phyloP scores from a whole-genome alignment of 2,888 invertebrate genomes.

The Amorpha juglandis region DNA sequence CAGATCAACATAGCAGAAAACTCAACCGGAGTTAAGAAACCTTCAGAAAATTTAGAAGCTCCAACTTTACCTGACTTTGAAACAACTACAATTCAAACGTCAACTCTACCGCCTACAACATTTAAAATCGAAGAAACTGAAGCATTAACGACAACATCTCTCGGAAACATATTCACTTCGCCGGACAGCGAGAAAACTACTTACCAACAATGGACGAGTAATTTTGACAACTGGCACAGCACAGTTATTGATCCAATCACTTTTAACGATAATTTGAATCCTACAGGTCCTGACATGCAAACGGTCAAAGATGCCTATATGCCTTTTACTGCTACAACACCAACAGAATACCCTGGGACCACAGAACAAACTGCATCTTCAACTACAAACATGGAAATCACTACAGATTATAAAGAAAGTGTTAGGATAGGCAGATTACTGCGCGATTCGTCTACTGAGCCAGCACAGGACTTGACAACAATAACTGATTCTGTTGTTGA shows the following conservation, averaged over 20 bases:
- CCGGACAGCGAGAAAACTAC: conserved; percentile 74
- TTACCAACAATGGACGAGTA: conserved; percentile 77
- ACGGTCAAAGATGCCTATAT: conserved; percentile 51
- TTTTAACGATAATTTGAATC: conserved; percentile 87
- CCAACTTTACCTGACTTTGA: conserved; percentile 63
- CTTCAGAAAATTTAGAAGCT: conserved; percentile 74
- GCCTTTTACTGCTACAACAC: conserved; percentile 58
- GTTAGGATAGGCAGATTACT: conserved; percentile 67
- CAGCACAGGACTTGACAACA: conserved; percentile 85
- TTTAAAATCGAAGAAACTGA: conserved; percentile 56
- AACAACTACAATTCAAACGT: conserved; percentile 60
- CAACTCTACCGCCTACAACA: conserved; percentile 59
- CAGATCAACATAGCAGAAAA: conserved; percentile 60
- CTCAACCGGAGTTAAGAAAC: conserved; percentile 58
- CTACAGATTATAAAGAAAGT: conserved; percentile 55
- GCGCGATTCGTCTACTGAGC: conserved; percentile 72
- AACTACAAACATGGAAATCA: conserved; percentile 58
- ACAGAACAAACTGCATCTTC: conserved; percentile 67
- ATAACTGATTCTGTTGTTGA: conserved; percentile 87
- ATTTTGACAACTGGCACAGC: conserved; percentile 85
- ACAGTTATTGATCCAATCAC: conserved; percentile 89
- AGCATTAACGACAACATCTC: conserved; percentile 58
- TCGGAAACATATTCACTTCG: conserved; percentile 66
- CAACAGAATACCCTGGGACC: conserved; percentile 54
- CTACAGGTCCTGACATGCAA: conserved; percentile 60